Conservation (phyloP, 2,888 invertebrate species). For the Hirudinaria manillensis region DNA sequence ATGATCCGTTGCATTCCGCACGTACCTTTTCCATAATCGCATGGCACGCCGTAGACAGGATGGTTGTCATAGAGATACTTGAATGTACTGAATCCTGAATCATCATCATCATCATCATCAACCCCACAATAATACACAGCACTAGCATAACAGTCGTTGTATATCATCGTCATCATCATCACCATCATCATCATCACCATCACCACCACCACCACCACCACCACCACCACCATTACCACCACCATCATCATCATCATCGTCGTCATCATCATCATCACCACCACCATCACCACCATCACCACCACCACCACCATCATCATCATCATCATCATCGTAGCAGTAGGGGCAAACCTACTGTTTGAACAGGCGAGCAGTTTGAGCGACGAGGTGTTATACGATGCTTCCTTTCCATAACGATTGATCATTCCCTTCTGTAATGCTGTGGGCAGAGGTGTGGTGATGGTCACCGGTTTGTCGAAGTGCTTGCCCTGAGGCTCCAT, state of each 20-base stretch:
- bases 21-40: too few relatives aligned
- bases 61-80: too few relatives aligned
- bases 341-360: slow-evolving; percentile 3
- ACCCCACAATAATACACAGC: neutral
- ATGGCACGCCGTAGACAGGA: too few relatives aligned
- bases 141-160: neutral
- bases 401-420: slow-evolving; percentile 68
- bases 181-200: neutral
- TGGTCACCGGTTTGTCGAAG: slow-evolving; percentile 98
- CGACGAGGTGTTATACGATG: slow-evolving; percentile 51
- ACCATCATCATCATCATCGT: neutral
- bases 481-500: slow-evolving; percentile 95
- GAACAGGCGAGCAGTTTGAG: slow-evolving; percentile 12
- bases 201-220: slow-evolving; percentile 7
- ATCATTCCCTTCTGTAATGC: slow-evolving; percentile 73
- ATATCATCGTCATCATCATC: neutral
- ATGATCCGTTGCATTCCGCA: slow-evolving; percentile 43
- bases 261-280: slow-evolving; percentile 3
- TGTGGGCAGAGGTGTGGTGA: slow-evolving; percentile 93
- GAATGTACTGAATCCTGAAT: neutral
- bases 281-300: neutral
- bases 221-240: neutral
- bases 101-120: neutral
- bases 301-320: neutral
- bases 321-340: neutral